phyloP scores from a whole-genome alignment of 2,888 invertebrate genomes.

The Odontothrips loti region DNA sequence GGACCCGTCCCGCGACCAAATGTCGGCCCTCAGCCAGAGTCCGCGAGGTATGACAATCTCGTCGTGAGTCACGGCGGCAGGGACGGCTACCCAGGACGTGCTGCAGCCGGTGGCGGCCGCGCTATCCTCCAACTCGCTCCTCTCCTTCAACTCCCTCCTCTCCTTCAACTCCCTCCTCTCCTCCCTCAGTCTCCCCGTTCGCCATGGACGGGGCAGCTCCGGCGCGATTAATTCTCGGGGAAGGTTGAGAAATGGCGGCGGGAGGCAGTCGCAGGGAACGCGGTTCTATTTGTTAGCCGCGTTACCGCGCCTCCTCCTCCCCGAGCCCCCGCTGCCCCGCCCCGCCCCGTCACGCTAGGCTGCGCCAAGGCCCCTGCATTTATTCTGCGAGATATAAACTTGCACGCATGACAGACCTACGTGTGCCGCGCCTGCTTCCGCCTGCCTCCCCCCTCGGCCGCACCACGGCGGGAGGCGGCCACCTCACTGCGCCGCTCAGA shows the following conservation, averaged over 20 bases:
- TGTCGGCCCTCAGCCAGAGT: too few species aligned
- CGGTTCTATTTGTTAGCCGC: slow-evolving; percentile 1
- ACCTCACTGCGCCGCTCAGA: too few species aligned
- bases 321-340: not conserved
- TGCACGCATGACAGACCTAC: not conserved
- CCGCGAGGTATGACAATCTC: not conserved
- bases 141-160: too few species aligned
- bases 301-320: not conserved
- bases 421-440: not conserved
- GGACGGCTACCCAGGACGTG: not conserved
- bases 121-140: too few species aligned
- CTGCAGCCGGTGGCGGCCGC: not conserved
- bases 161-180: too few species aligned
- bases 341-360: not conserved
- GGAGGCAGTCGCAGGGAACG: not conserved
- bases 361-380: not conserved
- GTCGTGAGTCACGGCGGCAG: not conserved
- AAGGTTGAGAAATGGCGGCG: not conserved
- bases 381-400: not conserved
- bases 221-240: not conserved
- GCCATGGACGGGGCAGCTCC: too few species aligned
- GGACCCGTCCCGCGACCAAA: too few species aligned
- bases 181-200: too few species aligned
- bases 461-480: too few species aligned
- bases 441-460: not conserved